phyloP scores from a whole-genome alignment of 2,888 invertebrate species.

The Eristalinus aeneus region DNA sequence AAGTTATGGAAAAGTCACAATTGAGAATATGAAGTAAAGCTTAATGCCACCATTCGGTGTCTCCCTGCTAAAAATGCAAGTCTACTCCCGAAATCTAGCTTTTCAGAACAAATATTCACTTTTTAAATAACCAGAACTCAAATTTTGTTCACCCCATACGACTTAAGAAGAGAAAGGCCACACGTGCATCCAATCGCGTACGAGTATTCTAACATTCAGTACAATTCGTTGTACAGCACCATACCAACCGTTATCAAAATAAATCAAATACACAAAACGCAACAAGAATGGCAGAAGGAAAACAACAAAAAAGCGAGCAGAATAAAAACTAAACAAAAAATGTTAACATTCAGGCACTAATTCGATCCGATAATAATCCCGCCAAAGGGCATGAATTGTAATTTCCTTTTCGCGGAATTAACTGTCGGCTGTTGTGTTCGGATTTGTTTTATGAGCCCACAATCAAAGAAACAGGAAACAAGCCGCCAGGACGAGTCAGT shows the following conservation, averaged over 20 bases:
- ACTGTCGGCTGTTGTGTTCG: slow-evolving; percentile 75
- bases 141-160: too few species aligned
- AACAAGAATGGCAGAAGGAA: not conserved
- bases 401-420: slow-evolving; percentile 81
- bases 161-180: too few species aligned
- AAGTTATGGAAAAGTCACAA: too few species aligned
- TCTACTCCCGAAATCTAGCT: too few species aligned
- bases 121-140: too few species aligned
- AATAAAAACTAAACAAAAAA: slow-evolving; percentile 48
- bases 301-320: not conserved
- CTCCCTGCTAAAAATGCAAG: too few species aligned
- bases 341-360: slow-evolving; percentile 77
- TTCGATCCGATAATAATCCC: slow-evolving; percentile 80
- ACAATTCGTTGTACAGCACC: not conserved
- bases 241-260: not conserved
- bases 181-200: too few species aligned
- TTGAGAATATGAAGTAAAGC: too few species aligned
- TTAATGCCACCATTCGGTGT: too few species aligned
- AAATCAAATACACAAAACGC: not conserved
- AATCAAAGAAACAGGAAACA: slow-evolving; percentile 68
- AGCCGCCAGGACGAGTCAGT: slow-evolving; percentile 55
- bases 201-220: not conserved
- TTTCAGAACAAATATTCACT: too few species aligned
- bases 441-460: slow-evolving; percentile 71
- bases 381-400: slow-evolving; percentile 80